Conservation (phyloP, 2,888 invertebrate species). For the Acanthoscelides obtectus region DNA sequence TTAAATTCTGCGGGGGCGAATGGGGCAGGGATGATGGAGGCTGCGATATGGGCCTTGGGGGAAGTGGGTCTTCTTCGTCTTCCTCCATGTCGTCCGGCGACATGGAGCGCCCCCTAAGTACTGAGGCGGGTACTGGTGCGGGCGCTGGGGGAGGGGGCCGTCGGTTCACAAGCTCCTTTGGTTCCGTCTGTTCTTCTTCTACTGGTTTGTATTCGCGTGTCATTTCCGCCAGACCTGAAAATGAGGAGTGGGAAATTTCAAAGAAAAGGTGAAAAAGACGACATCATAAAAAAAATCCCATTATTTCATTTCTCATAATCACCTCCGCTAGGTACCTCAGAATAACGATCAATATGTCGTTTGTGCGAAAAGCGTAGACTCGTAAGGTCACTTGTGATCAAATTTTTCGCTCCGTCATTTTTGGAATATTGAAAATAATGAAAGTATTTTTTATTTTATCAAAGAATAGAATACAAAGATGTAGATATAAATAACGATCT, state of each 20-base stretch:
- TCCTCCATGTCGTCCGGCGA: conserved; percentile 20
- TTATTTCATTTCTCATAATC: no score
- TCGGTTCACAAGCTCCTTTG: conserved; percentile 43
- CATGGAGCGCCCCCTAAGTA: conserved; percentile 12
- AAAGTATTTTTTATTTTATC: no score
- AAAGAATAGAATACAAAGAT: no score
- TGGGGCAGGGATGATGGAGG: conserved; percentile 9
- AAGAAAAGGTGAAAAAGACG: no score
- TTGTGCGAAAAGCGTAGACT: no score
- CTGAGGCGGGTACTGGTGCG: background rate
- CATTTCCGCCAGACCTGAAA: conserved; percentile 76
- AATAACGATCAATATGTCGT: no score
- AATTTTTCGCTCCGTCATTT: no score
- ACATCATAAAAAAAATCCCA: no score
- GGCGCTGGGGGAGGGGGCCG: conserved; percentile 3
- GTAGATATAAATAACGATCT: no score
- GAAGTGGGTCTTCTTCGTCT: conserved; percentile 13
- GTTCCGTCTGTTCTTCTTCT: conserved; percentile 43
- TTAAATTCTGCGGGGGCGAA: conserved; percentile 27
- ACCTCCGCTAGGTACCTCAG: no score
- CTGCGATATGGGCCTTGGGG: conserved; percentile 15
- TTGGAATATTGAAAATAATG: no score
- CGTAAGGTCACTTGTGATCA: no score
- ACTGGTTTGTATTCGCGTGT: conserved; percentile 52
- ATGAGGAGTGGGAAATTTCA: conserved; percentile 6